Evolutionary conservation across 2,113 vertebrate genomes (phyloP).

Genomic region (Cygnus atratus): DNA sequence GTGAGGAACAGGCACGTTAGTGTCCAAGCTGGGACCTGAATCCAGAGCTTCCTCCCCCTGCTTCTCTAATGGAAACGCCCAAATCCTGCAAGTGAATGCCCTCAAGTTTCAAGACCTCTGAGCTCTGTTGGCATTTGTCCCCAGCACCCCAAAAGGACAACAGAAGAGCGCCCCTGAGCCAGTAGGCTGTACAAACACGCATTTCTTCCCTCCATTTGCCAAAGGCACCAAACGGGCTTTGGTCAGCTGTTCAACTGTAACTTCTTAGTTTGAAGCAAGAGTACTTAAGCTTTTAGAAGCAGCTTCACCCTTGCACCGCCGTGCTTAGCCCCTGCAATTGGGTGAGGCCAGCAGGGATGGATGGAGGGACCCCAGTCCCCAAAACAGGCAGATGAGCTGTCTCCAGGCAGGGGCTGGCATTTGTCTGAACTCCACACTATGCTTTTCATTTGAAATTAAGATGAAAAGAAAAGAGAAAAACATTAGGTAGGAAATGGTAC

Average conservation of each 20-base stretch:
- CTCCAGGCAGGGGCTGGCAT: background rate
- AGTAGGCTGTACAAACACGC: background rate
- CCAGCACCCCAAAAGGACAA: background rate
- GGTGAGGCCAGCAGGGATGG: background rate
- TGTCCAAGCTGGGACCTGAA: background rate
- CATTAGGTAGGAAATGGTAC: background rate
- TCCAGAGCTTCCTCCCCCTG: background rate
- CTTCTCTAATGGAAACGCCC: background rate
- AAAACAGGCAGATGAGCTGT: background rate
- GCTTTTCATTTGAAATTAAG: background rate
- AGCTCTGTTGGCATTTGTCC: background rate
- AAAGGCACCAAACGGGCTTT: background rate
- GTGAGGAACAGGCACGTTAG: background rate
- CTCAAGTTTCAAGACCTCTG: background rate
- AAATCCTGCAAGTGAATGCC: background rate
- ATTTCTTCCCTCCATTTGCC: background rate
- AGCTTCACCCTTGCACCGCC: background rate
- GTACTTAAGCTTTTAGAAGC: background rate
- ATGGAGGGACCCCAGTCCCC: background rate
- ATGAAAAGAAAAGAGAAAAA: background rate
- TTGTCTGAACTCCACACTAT: background rate
- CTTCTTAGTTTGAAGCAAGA: background rate
- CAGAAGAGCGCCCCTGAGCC: background rate
- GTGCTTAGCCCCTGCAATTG: fast-evolving
- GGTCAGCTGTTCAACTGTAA: background rate